Percentiles rank a stretch among this genome's conserved stretches.
Evolutionary conservation across 2,888 invertebrate genomes (phyloP).

Genomic region (Ferdinandea cuprea): DNA sequence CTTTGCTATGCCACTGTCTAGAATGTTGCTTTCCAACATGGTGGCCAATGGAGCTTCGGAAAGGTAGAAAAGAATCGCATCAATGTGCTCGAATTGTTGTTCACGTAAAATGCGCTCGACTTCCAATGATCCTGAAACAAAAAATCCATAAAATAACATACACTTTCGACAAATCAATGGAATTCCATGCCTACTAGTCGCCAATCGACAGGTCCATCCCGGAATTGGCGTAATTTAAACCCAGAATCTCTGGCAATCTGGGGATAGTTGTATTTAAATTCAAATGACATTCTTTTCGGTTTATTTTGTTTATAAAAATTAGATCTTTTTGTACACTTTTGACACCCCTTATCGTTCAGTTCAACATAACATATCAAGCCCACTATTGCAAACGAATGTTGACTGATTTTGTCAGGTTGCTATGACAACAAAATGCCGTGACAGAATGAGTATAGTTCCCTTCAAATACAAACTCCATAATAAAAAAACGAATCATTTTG

Average conservation of each 20-base stretch:
- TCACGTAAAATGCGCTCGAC: slow-evolving; percentile 80
- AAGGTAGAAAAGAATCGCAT: slow-evolving; percentile 79
- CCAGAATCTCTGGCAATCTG: slow-evolving; percentile 81
- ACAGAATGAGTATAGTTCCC: not conserved
- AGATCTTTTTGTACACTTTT: not conserved
- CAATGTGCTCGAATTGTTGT: slow-evolving; percentile 81
- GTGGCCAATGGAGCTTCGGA: slow-evolving; percentile 81
- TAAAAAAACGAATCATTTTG: too few relatives aligned
- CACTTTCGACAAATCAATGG: not conserved
- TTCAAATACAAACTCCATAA: too few relatives aligned
- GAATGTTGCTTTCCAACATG: slow-evolving; percentile 79
- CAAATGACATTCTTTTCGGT: slow-evolving; percentile 33
- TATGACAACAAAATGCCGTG: slow-evolving; percentile 31
- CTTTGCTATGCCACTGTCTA: slow-evolving; percentile 82
- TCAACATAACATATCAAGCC: too few relatives aligned
- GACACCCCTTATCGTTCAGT: too few relatives aligned
- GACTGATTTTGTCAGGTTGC: slow-evolving; percentile 24
- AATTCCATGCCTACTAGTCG: slow-evolving; percentile 79
- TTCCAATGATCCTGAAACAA: slow-evolving; percentile 81
- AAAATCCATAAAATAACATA: not conserved
- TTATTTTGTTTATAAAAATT: too few relatives aligned
- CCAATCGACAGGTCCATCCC: slow-evolving; percentile 81
- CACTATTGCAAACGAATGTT: too few relatives aligned
- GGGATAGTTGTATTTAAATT: slow-evolving; percentile 79
- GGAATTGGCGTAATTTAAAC: slow-evolving; percentile 79